Conservation (phyloP, 2,888 invertebrate genomes). For the Hyposoter didymator region DNA sequence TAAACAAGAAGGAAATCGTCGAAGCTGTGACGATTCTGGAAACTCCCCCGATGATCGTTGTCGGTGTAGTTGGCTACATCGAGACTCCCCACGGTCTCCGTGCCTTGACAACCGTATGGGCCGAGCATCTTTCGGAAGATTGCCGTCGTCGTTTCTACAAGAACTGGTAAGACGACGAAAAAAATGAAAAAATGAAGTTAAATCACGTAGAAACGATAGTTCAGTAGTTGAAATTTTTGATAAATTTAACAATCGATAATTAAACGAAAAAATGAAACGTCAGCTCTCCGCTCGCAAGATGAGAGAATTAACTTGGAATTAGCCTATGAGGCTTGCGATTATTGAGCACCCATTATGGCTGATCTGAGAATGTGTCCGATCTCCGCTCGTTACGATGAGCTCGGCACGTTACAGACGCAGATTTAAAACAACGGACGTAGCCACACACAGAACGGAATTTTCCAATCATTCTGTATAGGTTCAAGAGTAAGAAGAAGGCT, state of each 20-base stretch:
- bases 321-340: conserved; percentile 74
- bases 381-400: conserved; percentile 83
- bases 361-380: conserved; percentile 78
- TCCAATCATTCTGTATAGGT: conserved; percentile 88
- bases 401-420: conserved; percentile 77
- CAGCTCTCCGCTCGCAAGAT: conserved; percentile 83
- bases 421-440: conserved; percentile 37
- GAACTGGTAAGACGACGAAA: conserved; percentile 98
- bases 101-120: conserved; percentile 98
- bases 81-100: conserved; percentile 99
- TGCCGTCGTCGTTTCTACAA: conserved; percentile 99
- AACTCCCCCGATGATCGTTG: conserved; percentile 98
- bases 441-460: conserved; percentile 73
- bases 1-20: conserved; percentile 99
- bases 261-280: conserved; percentile 67
- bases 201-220: not conserved
- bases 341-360: conserved; percentile 70
- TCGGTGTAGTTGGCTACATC: conserved; percentile 99
- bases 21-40: conserved; percentile 99
- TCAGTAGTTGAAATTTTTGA: not conserved
- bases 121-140: conserved; percentile 99
- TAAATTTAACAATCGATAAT: conserved; percentile 43
- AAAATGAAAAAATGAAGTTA: not conserved
- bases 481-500: conserved; percentile 99
- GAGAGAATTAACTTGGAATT: conserved; percentile 80